Evolutionary conservation across 2,888 invertebrate genomes (phyloP).

Genomic region (Caenorhabditis sp.): DNA sequence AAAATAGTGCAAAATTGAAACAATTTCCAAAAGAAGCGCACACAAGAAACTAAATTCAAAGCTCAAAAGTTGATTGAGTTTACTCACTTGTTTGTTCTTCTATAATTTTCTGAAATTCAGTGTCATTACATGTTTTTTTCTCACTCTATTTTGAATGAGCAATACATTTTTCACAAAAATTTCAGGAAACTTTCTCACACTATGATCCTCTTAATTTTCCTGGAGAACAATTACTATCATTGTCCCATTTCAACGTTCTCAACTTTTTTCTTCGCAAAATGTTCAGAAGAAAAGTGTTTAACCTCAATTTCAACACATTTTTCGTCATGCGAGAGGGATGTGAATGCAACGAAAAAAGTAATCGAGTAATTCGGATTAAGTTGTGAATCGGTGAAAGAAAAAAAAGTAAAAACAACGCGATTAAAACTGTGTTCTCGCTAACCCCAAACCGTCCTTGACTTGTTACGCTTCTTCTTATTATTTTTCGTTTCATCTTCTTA

Average conservation of each 20-base stretch:
- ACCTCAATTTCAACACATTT: not conserved
- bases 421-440: not conserved
- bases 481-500: not conserved
- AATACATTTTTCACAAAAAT: too few species aligned
- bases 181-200: too few species aligned
- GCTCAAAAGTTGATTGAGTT: not conserved
- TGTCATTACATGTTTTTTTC: too few species aligned
- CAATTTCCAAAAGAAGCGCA: too few species aligned
- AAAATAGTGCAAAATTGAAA: too few species aligned
- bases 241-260: too few species aligned
- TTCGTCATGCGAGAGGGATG: too few species aligned
- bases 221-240: too few species aligned
- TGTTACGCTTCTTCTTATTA: not conserved
- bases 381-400: not conserved
- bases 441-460: constrained; percentile 1
- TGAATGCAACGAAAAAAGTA: not conserved
- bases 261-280: not conserved
- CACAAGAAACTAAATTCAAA: not conserved
- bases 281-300: not conserved
- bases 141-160: too few species aligned
- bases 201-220: too few species aligned
- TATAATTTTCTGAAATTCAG: too few species aligned
- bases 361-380: not conserved
- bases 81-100: not conserved
- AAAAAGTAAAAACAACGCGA: not conserved